phyloP scores from a whole-genome alignment of 2,888 invertebrate genomes.

The Amphipyra tragopoginis region DNA sequence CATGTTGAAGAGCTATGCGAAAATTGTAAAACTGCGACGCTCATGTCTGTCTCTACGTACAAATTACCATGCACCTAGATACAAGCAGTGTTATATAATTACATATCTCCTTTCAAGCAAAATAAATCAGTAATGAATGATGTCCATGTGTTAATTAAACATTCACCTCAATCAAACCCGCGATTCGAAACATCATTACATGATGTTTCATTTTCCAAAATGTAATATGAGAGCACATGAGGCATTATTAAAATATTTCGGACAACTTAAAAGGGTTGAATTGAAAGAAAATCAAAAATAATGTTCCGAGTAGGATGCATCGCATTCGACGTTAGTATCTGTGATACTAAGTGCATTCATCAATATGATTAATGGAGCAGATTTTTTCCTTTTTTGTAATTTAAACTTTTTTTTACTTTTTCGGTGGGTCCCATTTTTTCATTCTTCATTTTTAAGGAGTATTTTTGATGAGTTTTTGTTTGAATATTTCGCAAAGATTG shows the following conservation, averaged over 20 bases:
- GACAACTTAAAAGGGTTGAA: slow-evolving; percentile 67
- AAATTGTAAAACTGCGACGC: slow-evolving; percentile 12
- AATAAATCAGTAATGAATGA: slow-evolving; percentile 31
- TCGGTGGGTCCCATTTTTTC: slow-evolving; percentile 66
- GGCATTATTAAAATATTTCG: slow-evolving; percentile 71
- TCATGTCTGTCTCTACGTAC: slow-evolving; percentile 5
- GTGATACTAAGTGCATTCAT: slow-evolving; percentile 80
- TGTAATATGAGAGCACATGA: slow-evolving; percentile 18
- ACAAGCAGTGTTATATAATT: slow-evolving; percentile 2
- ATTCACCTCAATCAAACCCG: slow-evolving; percentile 40
- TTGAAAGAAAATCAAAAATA: slow-evolving; percentile 70
- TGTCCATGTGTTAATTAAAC: slow-evolving; percentile 39
- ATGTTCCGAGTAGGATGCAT: slow-evolving; percentile 61
- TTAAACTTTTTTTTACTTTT: slow-evolving; percentile 70
- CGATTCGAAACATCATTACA: slow-evolving; percentile 46
- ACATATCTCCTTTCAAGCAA: slow-evolving; percentile 11
- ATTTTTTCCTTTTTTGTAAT: slow-evolving; percentile 74
- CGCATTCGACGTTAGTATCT: slow-evolving; percentile 68
- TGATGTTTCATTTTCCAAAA: slow-evolving; percentile 44
- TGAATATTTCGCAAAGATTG: slow-evolving; percentile 77
- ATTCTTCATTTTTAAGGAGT: slow-evolving; percentile 65
- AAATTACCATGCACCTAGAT: slow-evolving; percentile 6
- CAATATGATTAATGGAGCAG: slow-evolving; percentile 83
- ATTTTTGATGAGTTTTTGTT: slow-evolving; percentile 75
- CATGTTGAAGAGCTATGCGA: slow-evolving; percentile 8